Base-by-base conservation (phyloP, 2,888 invertebrate species). In the Platypus cylindrus region DNA sequence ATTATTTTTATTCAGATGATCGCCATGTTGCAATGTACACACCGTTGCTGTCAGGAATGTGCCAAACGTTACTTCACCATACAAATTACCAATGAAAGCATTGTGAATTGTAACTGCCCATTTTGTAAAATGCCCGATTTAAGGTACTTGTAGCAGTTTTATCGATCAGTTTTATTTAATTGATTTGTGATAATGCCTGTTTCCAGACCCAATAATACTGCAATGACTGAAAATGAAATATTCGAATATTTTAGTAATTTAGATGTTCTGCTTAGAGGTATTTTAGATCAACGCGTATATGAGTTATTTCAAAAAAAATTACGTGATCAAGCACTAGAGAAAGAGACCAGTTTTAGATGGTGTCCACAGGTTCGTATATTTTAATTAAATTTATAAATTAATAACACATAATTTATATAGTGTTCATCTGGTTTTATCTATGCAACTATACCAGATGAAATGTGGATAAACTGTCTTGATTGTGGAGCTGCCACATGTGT, bases 371-470 rank as follows among this genome's bases (percentile, higher is more conserved):
- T 4, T 22, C 18, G 16, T 35, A 28, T n/a, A 33, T 27, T 18
- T 12, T 20, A 7, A 20, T 7, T 20, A 20, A 5, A 20, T 7
- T 7, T 9, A 5, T 20, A 9, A 7, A 20, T 9, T 32, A 35
- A 23, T 25, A 28, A 34, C 5, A 27, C n/a, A n/a, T n/a, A n/a
- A 17, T 14, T 26, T 41, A 43, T 66, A 38, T 57, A 93, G 76
- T 94, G 93, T 63, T 90, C 89, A 0, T 90, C 87, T 31, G 93
- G 93, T 38, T 94, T 91, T 64, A 86, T 93, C n/a, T n/a, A n/a
- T n/a, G n/a, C n/a, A 54, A 85, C 87, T 4, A 78, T 90, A 54
- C 87, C 86, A 3, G 73, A 80, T 49, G 85, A 87, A 51, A 84
- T 84, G 56, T 73, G 83, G 49, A 65, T 91, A 44, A 78, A 83